Base-by-base conservation (phyloP, 2,113 vertebrate species). In the Oncorhynchus nerka region DNA sequence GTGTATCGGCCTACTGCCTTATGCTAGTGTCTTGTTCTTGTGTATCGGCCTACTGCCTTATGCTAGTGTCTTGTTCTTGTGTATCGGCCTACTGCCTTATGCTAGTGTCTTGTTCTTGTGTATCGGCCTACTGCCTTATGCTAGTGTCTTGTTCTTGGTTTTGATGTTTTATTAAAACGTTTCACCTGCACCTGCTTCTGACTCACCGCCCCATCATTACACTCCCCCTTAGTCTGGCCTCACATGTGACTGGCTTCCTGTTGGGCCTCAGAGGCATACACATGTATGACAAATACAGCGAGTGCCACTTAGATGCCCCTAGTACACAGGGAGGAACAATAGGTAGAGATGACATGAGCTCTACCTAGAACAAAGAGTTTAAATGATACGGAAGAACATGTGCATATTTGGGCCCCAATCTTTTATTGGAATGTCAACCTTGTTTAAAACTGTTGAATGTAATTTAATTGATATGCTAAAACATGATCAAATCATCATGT, bases 401-500 rank as follows among this genome's bases (percentile, higher is more conserved):
- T 22, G 19, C 39, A 45, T 26, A 22, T 26, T 26, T 24, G 11
- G 55, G 55, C 6, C 19, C 13, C 55, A 57, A 57, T 57, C 39
- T 45, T 45, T 11, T 0, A 45, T 45, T 45, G 11, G 39, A 2
- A 3, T 45, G 39, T 45, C 55, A 57, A 57, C 6, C 55, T 57
- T 20, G 12, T 20, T 57, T 26, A 26, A 13, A 57, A 57, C 12
- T 57, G 51, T 20, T 39, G 39, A 39, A 39, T 9, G 2, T 39
- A 9, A 39, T 39, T 45, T 3, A 45, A 45, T 45, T 45, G 9
- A 45, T 57, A 30, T 32, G 28, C 68, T 71, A 86, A 81, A 87
- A 85, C 84, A 83, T 86, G 67, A 87, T 87, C 65, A 34, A 66
- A 70, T 45, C 84, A 77, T 78, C 77, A 79, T 85, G 82, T 88